phyloP scores from a whole-genome alignment of 2,113 vertebrate species.

The Chloebia gouldiae region DNA sequence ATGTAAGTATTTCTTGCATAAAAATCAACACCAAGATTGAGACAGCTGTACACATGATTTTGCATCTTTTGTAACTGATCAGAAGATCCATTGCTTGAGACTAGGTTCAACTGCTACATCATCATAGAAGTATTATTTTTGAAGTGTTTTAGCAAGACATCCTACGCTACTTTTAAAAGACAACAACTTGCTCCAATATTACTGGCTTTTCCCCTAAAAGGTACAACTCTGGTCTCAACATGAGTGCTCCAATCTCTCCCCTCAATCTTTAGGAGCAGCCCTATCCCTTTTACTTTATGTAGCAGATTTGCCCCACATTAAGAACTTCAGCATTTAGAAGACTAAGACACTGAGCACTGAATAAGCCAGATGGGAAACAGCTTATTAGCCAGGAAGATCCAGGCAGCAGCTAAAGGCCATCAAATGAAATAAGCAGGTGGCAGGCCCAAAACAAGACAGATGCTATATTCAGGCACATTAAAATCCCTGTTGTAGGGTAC shows the following conservation, averaged over 20 bases:
- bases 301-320: not conserved
- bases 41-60: not conserved
- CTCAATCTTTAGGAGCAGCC: not conserved
- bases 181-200: not conserved
- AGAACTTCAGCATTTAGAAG: not conserved
- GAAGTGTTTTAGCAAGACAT: not conserved
- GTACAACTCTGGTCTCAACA: not conserved
- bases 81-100: not conserved
- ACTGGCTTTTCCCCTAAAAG: not conserved
- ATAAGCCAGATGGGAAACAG: not conserved
- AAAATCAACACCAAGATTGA: not conserved
- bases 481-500: not conserved
- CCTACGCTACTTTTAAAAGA: not conserved
- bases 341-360: not conserved
- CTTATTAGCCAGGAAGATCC: not conserved
- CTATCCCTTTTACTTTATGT: not conserved
- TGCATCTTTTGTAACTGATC: not conserved
- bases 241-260: not conserved
- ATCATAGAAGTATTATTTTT: not conserved
- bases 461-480: not conserved
- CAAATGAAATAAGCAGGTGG: not conserved
- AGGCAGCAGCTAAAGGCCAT: not conserved
- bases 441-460: not conserved
- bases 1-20: not conserved
- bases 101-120: not conserved